Conservation (phyloP, 2,888 invertebrate species). For the Clepsis dumicolana region DNA sequence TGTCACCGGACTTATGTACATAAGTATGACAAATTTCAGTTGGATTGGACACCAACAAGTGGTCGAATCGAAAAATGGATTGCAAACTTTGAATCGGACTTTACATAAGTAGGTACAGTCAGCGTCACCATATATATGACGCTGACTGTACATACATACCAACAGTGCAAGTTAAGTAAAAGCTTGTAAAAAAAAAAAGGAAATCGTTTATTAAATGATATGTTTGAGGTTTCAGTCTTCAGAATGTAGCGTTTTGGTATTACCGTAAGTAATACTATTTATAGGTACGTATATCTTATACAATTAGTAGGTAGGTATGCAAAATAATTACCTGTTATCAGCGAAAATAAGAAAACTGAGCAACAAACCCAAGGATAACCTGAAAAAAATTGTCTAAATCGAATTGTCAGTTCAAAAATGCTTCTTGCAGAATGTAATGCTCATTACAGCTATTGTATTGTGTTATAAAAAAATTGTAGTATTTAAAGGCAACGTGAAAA, state of each 20-base stretch:
- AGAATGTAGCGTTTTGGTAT: slow-evolving; percentile 61
- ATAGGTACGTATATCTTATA: not conserved
- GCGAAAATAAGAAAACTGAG: not conserved
- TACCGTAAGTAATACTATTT: slow-evolving; percentile 43
- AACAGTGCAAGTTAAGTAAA: no score
- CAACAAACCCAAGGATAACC: not conserved
- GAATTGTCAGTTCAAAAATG: not conserved
- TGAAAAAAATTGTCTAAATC: not conserved
- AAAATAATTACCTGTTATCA: not conserved
- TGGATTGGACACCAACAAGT: no score
- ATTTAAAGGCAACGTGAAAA: no score
- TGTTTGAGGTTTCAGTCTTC: slow-evolving; percentile 75
- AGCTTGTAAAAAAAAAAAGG: slow-evolving; percentile 50
- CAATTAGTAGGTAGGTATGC: no score
- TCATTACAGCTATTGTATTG: not conserved
- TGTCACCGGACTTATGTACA: no score
- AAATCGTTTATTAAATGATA: slow-evolving; percentile 70
- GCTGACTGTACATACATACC: no score
- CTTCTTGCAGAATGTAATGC: not conserved
- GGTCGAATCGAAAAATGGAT: no score
- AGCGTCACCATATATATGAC: no score
- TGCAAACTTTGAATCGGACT: no score
- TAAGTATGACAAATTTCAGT: no score
- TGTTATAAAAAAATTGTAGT: not conserved
- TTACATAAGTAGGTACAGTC: no score